These are phyloP conservation scores for Agrilus planipennis DNA, from an alignment of 1,140 invertebrate genomes.

Conservation along the genomic window DNA sequence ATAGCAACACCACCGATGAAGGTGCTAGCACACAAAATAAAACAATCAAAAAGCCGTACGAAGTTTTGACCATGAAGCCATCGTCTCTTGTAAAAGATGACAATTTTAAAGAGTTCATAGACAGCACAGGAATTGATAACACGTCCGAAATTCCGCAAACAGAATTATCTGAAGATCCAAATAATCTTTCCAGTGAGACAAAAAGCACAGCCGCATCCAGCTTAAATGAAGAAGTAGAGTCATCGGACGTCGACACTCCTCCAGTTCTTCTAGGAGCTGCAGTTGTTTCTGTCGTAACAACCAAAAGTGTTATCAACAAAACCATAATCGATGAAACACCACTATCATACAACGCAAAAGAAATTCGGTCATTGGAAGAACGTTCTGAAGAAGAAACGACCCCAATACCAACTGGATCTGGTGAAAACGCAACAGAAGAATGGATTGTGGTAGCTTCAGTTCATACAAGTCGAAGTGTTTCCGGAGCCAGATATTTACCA, in stretches of 20 bases:
- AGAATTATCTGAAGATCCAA: no score
- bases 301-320: conserved; percentile 65
- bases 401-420: no score
- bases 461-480: conserved; percentile 72
- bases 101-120: conserved; percentile 41
- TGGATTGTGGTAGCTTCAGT: conserved; percentile 71
- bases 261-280: conserved; percentile 37
- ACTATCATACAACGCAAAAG: no score
- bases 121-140: conserved; percentile 35
- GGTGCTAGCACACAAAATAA: neutral
- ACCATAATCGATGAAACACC: conserved; percentile 43
- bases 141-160: conserved; percentile 15
- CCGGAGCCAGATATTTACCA: conserved; percentile 64
- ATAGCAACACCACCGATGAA: neutral
- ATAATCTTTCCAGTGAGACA: no score
- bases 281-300: conserved; percentile 63
- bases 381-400: conserved; percentile 24
- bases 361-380: conserved; percentile 21
- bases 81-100: conserved; percentile 39
- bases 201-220: no score
- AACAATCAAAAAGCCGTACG: conserved; percentile 30
- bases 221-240: no score
- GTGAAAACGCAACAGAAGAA: conserved; percentile 30
- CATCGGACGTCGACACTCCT: no score
- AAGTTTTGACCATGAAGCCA: conserved; percentile 40